Conservation (phyloP, 2,113 vertebrate genomes). For the Ailuropoda melanoleuca region DNA sequence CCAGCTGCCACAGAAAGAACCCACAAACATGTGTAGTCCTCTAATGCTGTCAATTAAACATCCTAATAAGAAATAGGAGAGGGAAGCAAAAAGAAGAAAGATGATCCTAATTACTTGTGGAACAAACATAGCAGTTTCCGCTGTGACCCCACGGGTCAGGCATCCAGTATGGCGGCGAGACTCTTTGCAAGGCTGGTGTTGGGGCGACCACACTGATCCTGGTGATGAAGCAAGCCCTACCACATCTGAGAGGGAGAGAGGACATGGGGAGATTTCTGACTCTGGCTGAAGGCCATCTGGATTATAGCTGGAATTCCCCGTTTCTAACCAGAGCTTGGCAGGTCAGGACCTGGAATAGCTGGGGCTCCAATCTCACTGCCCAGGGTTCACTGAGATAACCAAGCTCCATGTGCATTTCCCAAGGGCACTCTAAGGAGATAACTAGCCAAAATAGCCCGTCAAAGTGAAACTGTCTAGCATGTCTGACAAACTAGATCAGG, state of each 20-base stretch:
- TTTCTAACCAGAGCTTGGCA: neutral
- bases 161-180: accelerated
- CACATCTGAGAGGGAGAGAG: neutral
- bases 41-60: neutral
- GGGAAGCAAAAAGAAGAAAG: neutral
- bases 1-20: neutral
- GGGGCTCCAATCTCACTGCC: neutral
- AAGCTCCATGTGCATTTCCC: neutral
- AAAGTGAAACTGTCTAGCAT: neutral
- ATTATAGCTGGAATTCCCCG: neutral
- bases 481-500: neutral
- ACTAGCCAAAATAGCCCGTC: neutral
- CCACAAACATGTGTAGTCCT: neutral
- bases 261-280: accelerated
- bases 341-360: neutral
- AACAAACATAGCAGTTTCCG: neutral
- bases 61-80: neutral
- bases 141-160: neutral
- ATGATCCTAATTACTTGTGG: neutral
- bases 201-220: no score
- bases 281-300: neutral
- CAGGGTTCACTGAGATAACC: neutral
- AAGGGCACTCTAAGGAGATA: neutral
- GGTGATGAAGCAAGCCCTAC: neutral
- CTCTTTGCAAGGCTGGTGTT: neutral